Base-by-base conservation (phyloP, 2,797 vertebrate genomes). In the Sandelia bainsii region DNA sequence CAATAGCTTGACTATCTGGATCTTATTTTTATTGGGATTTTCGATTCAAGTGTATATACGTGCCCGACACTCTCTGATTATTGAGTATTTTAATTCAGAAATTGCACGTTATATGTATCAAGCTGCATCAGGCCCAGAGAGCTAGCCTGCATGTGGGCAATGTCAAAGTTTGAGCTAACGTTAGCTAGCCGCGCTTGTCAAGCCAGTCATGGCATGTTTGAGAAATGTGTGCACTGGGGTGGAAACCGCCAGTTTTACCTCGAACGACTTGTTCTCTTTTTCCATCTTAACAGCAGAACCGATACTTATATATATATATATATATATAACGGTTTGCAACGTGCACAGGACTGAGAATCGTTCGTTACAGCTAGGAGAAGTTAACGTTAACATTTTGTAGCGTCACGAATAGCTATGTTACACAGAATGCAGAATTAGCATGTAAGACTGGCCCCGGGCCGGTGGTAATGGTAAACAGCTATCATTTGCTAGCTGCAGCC, bases 131-230 rank as follows among this genome's bases (percentile, higher is more conserved):
- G 86, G 85, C 85, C 89, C 62, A 29, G 9, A 23, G 9, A 44
- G 71, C 53, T 53, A 80, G 75, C 83, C 59, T 76, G 72, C 88
- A 84, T 87, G 84, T 79, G 79, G 74, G 70, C 87, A 90, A 90
- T 91, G 91, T 90, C 89, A 91, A 90, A 92, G 88, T 91, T 92
- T 85, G 58, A 77, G 92, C 91, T 84, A 91, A 62, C 70, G 59
- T 39, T 75, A 85, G 83, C 87, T 79, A 60, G 72, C 64, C 50
- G 14, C 14, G 45, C 58, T 75, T 62, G 74, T 61, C 70, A 72
- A 75, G 52, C 65, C 57, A 80, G 71, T 69, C 67, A 46, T 44
- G 46, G 75, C 68, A 79, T 76, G 69, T 78, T 71, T 62, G 4
- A 62, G 16, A 79, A 70, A 85, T 71, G 12, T 64, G 42, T 76